Percentiles rank a stretch among this genome's conserved stretches.
Conservation (phyloP, 2,797 vertebrate genomes). For the Limosa lapponica region DNA sequence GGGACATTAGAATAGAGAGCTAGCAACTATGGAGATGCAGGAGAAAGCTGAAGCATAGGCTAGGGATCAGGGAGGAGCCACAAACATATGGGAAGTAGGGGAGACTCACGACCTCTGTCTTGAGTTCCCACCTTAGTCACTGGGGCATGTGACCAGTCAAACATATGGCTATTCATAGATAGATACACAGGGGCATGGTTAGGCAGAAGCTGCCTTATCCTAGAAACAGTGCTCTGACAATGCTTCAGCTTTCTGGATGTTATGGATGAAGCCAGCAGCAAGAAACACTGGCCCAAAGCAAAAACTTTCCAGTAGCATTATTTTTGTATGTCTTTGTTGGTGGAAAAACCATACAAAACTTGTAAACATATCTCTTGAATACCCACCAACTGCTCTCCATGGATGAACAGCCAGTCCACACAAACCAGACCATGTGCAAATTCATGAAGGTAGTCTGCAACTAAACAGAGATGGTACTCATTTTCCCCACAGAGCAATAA, state of each 20-base stretch:
- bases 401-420: not conserved
- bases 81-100: rapidly evolving
- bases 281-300: not conserved
- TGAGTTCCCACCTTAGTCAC: not conserved
- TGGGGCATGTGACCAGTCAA: not conserved
- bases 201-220: not conserved
- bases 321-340: not conserved
- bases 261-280: not conserved
- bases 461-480: not conserved
- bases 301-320: not conserved
- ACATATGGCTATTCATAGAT: not conserved
- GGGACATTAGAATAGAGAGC: not conserved
- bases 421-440: not conserved
- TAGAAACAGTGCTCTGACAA: not conserved
- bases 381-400: not conserved
- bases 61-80: not conserved
- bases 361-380: not conserved
- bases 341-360: not conserved
- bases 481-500: not conserved
- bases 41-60: not conserved
- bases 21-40: not conserved
- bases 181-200: not conserved
- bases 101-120: not conserved
- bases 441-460: not conserved
- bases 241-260: not conserved